Conservation (phyloP, 2,888 invertebrate genomes). For the Rhopalosiphum nymphaeae region DNA sequence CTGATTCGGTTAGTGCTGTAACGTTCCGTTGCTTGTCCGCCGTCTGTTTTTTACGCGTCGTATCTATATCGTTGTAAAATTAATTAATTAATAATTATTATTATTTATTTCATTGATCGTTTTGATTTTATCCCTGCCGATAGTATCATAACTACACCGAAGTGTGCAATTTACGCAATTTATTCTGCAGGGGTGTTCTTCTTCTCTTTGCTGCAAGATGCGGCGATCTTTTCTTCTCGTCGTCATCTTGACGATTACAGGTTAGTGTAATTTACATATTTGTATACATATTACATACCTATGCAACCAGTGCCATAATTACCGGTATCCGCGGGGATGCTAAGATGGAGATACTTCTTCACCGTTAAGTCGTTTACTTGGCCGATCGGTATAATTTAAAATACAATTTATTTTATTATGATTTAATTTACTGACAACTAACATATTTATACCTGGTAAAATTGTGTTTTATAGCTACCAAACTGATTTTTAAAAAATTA, state of each 20-base stretch:
- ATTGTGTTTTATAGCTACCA: not conserved
- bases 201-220: slow-evolving; percentile 42
- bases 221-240: slow-evolving; percentile 29
- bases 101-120: not conserved
- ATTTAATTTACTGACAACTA: not conserved
- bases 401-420: not conserved
- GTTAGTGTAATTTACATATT: not conserved
- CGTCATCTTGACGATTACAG: slow-evolving; percentile 19
- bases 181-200: not conserved
- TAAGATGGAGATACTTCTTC: too few relatives aligned
- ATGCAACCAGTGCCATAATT: not conserved
- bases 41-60: not conserved
- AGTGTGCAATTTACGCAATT: not conserved
- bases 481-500: not conserved
- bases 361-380: not conserved
- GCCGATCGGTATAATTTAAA: not conserved
- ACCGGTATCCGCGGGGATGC: not conserved
- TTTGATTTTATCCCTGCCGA: not conserved
- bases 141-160: not conserved
- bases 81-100: not conserved
- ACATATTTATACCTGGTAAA: not conserved
- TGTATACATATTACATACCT: not conserved
- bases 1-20: not conserved
- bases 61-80: not conserved
- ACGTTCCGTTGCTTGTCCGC: not conserved